Evolutionary conservation across 1,140 invertebrate species (phyloP), one percentile per base, ranked within the genome.

Genomic region (Drosophila kepulauana): DNA sequence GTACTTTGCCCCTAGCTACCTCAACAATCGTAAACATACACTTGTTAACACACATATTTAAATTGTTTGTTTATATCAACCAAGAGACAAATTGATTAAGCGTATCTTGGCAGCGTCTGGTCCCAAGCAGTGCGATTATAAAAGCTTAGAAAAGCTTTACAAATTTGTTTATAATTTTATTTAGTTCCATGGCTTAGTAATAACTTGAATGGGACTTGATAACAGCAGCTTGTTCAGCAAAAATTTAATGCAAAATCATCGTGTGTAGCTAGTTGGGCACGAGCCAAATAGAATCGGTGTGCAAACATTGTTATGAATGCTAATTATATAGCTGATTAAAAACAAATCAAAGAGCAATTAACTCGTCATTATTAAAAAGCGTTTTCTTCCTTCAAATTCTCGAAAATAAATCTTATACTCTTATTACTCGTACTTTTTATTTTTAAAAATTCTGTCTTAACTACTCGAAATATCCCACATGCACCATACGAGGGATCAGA

Each of bases 401-500:
- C 0, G 0, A 38, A 38, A 11, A 38, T 38, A 0, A 38, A 8
- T 38, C 20, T 25, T 25, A 25, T 38, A 38, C 7, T 38, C 8
- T 38, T 52, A 49, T n/a, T 49, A 52, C 10, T 13, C 5, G 11
- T 15, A 56, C 1, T 16, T 38, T 56, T 56, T 38, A 56, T 56
- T 10, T 41, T 20, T 5, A 8, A 13, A 5, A 10, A 3, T 11
- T 41, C 3, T 45, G 43, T 11, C 58, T 46, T 45, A 1, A 10
- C 28, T 76, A 38, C 5, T 87, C 75, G 46, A 87, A 87, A 10
- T 75, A 82, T 2, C 79, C 82, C 15, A 68, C 3, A 57, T 88
- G 48, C 30, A 80, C 45, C 49, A 66, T 74, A 15, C 57, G 75
- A 0, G 68, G 64, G 10, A 87, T 41, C 5, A 87, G 41, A 35